These are phyloP conservation scores for Berghia stephanieae DNA, from an alignment of 1,140 invertebrate genomes.

Conservation along the genomic window DNA sequence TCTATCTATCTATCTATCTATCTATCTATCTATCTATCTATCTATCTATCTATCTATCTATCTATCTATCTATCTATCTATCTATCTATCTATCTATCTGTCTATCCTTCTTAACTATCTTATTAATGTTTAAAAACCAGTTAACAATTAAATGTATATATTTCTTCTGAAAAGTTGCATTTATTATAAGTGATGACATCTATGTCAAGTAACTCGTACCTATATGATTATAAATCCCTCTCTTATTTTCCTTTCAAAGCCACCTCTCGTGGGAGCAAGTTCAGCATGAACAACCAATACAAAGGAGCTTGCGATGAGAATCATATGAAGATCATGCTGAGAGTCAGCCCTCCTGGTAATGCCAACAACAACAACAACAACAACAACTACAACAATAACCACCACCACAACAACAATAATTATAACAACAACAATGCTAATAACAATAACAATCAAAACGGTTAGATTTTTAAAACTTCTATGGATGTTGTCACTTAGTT, in stretches of 20 bases:
- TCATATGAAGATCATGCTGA: constrained; percentile 34
- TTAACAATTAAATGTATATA: not conserved
- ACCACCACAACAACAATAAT: not conserved
- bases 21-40: no score
- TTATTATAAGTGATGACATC: not conserved
- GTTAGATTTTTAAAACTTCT: no score
- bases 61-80: not conserved
- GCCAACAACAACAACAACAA: not conserved
- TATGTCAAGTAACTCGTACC: not conserved
- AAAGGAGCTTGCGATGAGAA: constrained; percentile 28
- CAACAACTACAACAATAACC: not conserved
- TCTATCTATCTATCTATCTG: not conserved
- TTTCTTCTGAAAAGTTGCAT: not conserved
- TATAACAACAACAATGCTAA: not conserved
- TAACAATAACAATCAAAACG: not conserved
- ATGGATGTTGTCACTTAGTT: no score
- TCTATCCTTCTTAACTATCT: not conserved
- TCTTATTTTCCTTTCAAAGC: constrained; percentile 13
- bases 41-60: no score
- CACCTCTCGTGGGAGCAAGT: constrained; percentile 31
- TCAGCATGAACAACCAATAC: constrained; percentile 34
- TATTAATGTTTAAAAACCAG: not conserved
- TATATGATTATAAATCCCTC: not conserved
- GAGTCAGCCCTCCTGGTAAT: constrained; percentile 14
- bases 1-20: no score